Base-by-base conservation (phyloP, 2,888 invertebrate species). In the Caenorhabditis drosophilae region DNA sequence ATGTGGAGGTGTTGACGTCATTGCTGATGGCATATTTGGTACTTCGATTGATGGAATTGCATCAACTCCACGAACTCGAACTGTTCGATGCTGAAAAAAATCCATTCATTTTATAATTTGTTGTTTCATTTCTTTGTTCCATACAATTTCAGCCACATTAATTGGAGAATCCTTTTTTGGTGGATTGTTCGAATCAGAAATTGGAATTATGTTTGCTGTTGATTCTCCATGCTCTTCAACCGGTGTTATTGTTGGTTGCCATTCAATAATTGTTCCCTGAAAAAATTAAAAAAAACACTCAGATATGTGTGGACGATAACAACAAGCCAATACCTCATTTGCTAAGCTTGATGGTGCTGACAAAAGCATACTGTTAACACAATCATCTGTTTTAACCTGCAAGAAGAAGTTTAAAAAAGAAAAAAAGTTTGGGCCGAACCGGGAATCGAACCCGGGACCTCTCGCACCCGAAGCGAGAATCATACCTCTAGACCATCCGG, bases 401-500 rank as follows among this genome's bases (percentile, higher is more conserved):
- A 59, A 57, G 20, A 22, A 47, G 3, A 25, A 34, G 6, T 45
- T n/a, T n/a, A 4, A 25, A 20, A 47, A 26, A 41, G 6, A 23
- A 62, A 66, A 69, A 58, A 12, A 26, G 38, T 70, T 60, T 75
- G 75, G 75, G 75, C 75, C 73, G 69, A 75, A 73, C 76, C 76
- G 76, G 76, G 76, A 76, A 36, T 80, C 74, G 80, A 80, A 79
- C 76, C 77, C 80, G 79, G 81, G 81, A 78, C 80, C 81, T 81
- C 81, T 81, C 81, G 80, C 81, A 81, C 80, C 81, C 81, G 79
- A 81, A 81, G 81, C 81, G 81, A 81, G 81, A 81, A 81, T 81
- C 81, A 78, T 77, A 78, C 78, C 77, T 53, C 77, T 78, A 77
- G 77, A 78, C 77, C 77, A 78, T 72, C 67, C 68, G 72, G 75